Base-by-base conservation (phyloP, 2,888 invertebrate species). In the Limnephilus rhombicus region DNA sequence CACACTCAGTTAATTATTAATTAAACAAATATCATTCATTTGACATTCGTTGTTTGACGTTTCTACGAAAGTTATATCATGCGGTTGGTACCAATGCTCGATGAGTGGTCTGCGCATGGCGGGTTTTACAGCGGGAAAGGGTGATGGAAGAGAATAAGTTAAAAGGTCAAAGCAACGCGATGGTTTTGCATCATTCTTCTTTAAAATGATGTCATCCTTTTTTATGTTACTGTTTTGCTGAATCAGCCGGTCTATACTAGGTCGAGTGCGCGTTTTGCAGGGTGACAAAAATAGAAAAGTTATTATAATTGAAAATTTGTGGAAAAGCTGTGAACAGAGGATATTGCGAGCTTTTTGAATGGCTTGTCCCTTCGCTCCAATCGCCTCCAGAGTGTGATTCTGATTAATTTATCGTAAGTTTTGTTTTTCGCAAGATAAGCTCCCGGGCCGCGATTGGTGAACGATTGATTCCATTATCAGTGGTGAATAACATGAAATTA, bases 231-330 rank as follows among this genome's bases (percentile, higher is more conserved):
- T 88, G 53, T 88, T 18, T 34, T 31, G 5, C 15, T 1, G 68
- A 53, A 11, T 53, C 31, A 49, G 29, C 34, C 88, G 29, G 18
- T 68, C 88, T 68, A 88, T 68, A 88, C 53, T 34, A 31, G 88
- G 88, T 31, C 68, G 31, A 18, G 88, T 68, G 68, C 68, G 88
- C 88, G 68, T 68, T 88, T 68, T 68, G 31, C 88, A 68, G 88
- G 88, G 88, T 88, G 68, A 68, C 88, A 88, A 88, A 88, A 53
- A 53, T 88, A 88, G 88, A 88, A 53, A 68, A 88, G 68, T 88
- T 34, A 87, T 53, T 31, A 85, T 34, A 15, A 41, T n/a, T 18
- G 41, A 85, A 85, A 85, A 85, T 31, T 37, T 85, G 37, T 34
- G 34, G 41, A 41, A 41, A 82, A 34, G 34, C 34, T 82, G 82